These are phyloP conservation scores for Quadroppia sp. DNA, from an alignment of 2,888 invertebrate species.

Conservation along the genomic window DNA sequence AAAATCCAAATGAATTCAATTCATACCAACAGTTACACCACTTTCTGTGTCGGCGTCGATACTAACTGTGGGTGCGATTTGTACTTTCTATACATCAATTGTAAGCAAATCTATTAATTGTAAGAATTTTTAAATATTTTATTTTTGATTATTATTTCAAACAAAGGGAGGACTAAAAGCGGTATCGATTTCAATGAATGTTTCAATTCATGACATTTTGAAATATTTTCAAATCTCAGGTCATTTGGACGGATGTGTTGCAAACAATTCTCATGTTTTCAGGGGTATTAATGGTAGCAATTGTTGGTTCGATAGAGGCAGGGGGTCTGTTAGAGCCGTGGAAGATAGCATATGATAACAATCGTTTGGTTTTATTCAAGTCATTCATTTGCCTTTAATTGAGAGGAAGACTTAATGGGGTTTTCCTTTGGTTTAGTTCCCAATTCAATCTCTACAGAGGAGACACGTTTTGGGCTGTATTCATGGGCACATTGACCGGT, in stretches of 20 bases:
- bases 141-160: background rate
- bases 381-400: background rate
- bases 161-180: conserved; percentile 35
- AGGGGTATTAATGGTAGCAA: conserved; percentile 23
- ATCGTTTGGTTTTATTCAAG: conserved; percentile 24
- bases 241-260: conserved; percentile 35
- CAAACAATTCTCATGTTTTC: conserved; percentile 30
- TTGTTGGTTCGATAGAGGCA: background rate
- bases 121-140: too few relatives aligned
- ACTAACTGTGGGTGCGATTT: conserved; percentile 17
- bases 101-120: conserved; percentile 11
- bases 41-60: conserved; percentile 24
- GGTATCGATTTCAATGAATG: background rate
- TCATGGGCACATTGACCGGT: conserved; percentile 63
- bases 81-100: conserved; percentile 37
- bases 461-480: conserved; percentile 32
- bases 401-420: background rate
- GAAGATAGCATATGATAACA: conserved; percentile 22
- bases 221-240: background rate
- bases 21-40: conserved; percentile 22
- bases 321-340: conserved; percentile 25
- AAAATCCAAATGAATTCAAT: background rate
- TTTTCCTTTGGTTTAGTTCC: background rate
- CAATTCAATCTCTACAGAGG: conserved; percentile 31
- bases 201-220: background rate